Percentiles rank a stretch among this genome's conserved stretches.
These are phyloP conservation scores for Drosophila silvestris DNA, from an alignment of 2,888 invertebrate genomes.

Conservation along the genomic window DNA sequence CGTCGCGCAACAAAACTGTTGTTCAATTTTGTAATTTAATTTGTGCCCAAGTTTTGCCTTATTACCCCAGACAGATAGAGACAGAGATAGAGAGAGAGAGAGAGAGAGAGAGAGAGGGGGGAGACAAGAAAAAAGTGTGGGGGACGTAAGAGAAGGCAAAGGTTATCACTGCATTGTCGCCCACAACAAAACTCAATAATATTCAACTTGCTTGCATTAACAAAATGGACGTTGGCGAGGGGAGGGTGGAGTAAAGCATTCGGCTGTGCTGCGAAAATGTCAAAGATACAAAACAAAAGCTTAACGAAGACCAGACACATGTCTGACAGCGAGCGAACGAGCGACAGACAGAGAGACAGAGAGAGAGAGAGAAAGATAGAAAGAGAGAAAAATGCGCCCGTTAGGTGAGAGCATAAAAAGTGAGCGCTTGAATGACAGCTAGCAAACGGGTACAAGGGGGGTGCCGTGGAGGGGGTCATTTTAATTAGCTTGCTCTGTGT, in stretches of 20 bases:
- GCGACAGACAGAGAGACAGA: neutral
- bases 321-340: neutral
- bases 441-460: neutral
- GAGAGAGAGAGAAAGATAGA: neutral
- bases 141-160: conserved; percentile 7
- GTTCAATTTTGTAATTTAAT: conserved; percentile 64
- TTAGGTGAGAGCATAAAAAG: conserved; percentile 20
- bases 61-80: neutral
- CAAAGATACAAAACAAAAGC: conserved; percentile 59
- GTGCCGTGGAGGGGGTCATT: conserved; percentile 27
- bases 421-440: conserved; percentile 28
- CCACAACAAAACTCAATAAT: conserved; percentile 45
- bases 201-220: conserved; percentile 54
- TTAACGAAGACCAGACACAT: conserved; percentile 9
- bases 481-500: conserved; percentile 63
- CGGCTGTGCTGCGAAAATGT: conserved; percentile 52
- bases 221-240: conserved; percentile 8
- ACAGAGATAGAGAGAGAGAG: too few species aligned
- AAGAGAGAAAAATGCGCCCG: conserved; percentile 2
- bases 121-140: neutral
- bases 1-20: conserved; percentile 47
- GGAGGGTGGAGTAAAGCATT: conserved; percentile 3
- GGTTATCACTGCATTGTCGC: conserved; percentile 49
- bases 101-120: neutral
- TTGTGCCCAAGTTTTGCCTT: conserved; percentile 43